Base-by-base conservation (phyloP, 2,797 vertebrate genomes). In the Petrocephalus schoutedeni region DNA sequence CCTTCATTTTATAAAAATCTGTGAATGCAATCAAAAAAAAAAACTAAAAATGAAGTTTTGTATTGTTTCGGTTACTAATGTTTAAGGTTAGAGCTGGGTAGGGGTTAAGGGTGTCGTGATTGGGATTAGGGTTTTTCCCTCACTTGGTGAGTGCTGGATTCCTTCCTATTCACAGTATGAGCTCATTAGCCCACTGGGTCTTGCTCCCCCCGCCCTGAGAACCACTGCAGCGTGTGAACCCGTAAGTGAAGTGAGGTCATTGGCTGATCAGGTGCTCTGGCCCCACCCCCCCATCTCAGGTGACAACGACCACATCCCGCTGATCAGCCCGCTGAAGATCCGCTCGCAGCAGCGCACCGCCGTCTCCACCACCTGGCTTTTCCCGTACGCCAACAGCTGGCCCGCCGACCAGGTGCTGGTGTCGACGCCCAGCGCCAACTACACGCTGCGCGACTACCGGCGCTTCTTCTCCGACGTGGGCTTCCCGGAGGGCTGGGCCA, bases 241-340 rank as follows among this genome's bases (percentile, higher is more conserved):
- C 67, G 36, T 41, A 41, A 41, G 4, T 71, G 64, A 36, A 41
- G 67, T 41, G 67, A 16, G 12, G 1, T 74, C 67, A 74, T 74
- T 74, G 32, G 32, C 67, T 74, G 16, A 74, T 74, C 16, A 5
- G 49, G 5, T 41, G 67, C 12, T 74, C 67, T 74, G 67, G 36
- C 67, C 67, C 67, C 0, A 5, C 67, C 32, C 32, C 45, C 8
- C 41, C 36, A 0, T 49, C 74, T 10, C 90, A 99, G 98, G 98
- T 87, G 98, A 99, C 90, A 99, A 99, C 90, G 97, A 99, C 88
- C 96, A 95, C 87, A 99, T 99, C 91, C 97, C 97, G 0, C 96
- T 99, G 74, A 99, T 99, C 90, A 97, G 97, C 8, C 90, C 97
- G 0, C 88, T 99, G 89, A 98, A 97, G 95, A 99, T 99, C 77